These are phyloP conservation scores for Chelmon rostratus DNA, from an alignment of 2,797 vertebrate species.

Conservation along the genomic window DNA sequence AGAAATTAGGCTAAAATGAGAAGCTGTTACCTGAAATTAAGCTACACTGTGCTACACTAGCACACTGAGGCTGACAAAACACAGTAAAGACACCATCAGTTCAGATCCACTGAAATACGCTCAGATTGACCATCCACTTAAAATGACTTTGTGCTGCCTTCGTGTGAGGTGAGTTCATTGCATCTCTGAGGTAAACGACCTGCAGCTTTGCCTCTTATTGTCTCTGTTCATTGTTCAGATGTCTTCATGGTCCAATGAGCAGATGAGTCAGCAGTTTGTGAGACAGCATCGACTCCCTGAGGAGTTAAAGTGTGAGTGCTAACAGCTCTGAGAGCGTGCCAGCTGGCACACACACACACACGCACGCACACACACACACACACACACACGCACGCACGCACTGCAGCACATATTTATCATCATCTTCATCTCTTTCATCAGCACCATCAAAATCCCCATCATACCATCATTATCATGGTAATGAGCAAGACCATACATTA, in stretches of 20 bases:
- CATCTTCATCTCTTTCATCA: neutral
- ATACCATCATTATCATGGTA: neutral
- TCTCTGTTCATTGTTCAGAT: neutral
- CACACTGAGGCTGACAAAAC: no score
- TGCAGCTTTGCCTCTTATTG: conserved; percentile 2
- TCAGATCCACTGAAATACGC: no score
- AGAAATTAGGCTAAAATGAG: no score
- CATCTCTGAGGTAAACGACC: neutral
- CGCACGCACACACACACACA: conserved; percentile 17
- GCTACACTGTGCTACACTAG: no score
- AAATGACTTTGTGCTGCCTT: no score
- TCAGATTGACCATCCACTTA: neutral
- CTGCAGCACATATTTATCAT: conserved; percentile 20
- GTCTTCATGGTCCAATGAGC: neutral
- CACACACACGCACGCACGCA: neutral
- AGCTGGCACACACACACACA: conserved; percentile 37
- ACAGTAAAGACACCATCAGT: no score
- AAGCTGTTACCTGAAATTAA: no score
- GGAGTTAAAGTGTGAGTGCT: conserved; percentile 9
- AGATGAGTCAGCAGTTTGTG: conserved; percentile 34
- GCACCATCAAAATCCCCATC: neutral
- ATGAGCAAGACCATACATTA: neutral
- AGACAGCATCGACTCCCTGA: neutral
- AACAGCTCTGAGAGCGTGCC: conserved; percentile 12
- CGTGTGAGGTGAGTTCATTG: neutral